A percentile compares a stretch with the other conserved stretches of the same genome.
phyloP scores from a whole-genome alignment of 2,797 vertebrate genomes.

The Ciconia nigra region DNA sequence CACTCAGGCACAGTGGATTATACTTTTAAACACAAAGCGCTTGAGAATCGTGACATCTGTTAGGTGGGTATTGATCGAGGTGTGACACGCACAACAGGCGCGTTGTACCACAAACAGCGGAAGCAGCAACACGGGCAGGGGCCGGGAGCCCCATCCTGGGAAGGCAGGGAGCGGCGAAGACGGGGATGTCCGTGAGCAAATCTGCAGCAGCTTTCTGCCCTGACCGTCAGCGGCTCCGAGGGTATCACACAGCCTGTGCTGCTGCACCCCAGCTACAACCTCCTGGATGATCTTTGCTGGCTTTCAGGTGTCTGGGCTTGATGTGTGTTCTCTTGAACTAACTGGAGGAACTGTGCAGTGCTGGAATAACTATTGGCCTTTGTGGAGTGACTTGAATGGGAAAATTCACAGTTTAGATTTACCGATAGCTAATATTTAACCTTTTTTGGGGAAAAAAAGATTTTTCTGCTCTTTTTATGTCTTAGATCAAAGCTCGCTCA shows the following conservation, averaged over 20 bases:
- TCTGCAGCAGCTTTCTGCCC: background rate
- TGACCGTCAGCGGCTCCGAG: background rate
- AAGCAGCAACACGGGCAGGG: rapidly evolving
- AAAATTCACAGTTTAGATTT: background rate
- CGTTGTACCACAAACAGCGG: rapidly evolving
- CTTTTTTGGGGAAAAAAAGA: rapidly evolving
- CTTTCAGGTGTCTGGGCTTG: background rate
- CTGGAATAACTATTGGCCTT: background rate
- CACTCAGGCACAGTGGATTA: background rate
- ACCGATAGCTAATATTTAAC: background rate
- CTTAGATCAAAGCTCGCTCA: background rate
- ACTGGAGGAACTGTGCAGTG: background rate
- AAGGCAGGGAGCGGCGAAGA: background rate
- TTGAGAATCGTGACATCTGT: background rate
- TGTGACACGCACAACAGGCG: rapidly evolving
- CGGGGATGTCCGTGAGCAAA: background rate
- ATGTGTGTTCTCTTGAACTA: background rate
- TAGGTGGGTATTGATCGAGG: background rate
- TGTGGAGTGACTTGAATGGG: background rate
- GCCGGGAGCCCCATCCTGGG: background rate
- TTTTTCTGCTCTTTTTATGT: background rate
- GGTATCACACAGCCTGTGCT: background rate
- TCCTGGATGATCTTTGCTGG: background rate
- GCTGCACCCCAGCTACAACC: no score
- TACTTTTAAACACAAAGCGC: background rate